phyloP scores from a whole-genome alignment of 1,140 invertebrate species.

The Musca vetustissima region DNA sequence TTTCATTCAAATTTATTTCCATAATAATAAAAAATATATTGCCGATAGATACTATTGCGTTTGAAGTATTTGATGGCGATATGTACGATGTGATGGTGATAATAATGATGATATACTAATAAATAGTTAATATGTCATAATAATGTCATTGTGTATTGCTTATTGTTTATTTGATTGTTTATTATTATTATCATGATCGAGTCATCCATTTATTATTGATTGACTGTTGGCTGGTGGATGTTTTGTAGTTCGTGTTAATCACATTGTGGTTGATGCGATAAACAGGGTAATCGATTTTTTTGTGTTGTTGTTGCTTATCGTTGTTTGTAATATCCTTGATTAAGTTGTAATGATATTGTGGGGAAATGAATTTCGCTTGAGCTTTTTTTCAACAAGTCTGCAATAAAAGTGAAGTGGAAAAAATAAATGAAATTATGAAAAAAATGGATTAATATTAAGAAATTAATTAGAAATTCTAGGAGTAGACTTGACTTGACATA shows the following conservation, averaged over 20 bases:
- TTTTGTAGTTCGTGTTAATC: slow-evolving; percentile 5
- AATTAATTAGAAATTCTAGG: no score
- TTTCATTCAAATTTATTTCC: no score
- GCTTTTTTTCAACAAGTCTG: no score
- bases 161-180: slow-evolving; percentile 10
- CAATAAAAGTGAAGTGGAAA: no score
- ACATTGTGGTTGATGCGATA: background rate
- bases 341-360: background rate
- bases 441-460: no score
- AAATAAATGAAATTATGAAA: no score
- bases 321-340: background rate
- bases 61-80: background rate
- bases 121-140: no score
- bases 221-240: background rate
- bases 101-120: background rate
- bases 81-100: background rate
- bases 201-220: background rate
- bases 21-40: no score
- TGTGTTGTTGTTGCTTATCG: background rate
- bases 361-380: background rate
- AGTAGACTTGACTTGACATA: no score
- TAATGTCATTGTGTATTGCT: background rate
- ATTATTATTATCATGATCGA: slow-evolving; percentile 1
- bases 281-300: background rate
- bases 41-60: no score